Evolutionary conservation across 2,888 invertebrate genomes (phyloP).

Genomic region (Drosophila diplacantha): DNA sequence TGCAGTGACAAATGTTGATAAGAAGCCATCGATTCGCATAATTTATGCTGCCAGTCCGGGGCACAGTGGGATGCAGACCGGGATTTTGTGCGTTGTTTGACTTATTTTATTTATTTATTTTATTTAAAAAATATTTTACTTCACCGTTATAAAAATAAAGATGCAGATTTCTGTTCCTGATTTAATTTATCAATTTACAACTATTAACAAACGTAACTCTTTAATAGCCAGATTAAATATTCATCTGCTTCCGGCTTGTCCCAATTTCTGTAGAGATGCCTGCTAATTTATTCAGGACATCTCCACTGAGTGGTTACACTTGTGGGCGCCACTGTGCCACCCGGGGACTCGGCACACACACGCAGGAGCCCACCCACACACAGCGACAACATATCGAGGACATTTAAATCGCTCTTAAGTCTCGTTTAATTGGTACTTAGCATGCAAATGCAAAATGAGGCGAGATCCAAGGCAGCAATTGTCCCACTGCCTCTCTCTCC

Average conservation of each 20-base stretch:
- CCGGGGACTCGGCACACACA: not conserved
- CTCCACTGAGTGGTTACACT: not conserved
- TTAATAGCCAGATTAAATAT: not conserved
- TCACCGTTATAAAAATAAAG: no score
- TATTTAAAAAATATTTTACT: no score
- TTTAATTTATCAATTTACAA: not conserved
- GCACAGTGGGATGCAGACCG: slow-evolving; percentile 8
- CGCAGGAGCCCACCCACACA: slow-evolving; percentile 6
- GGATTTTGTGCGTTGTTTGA: not conserved
- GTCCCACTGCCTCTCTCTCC: slow-evolving; percentile 31
- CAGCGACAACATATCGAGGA: slow-evolving; percentile 54
- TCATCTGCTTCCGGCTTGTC: no score
- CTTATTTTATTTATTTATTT: no score
- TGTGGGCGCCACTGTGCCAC: slow-evolving; percentile 8
- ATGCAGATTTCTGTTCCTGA: no score
- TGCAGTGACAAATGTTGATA: slow-evolving; percentile 48
- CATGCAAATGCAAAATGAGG: slow-evolving; percentile 62
- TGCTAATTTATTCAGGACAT: slow-evolving; percentile 2
- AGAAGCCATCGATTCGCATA: slow-evolving; percentile 52
- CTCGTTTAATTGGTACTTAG: slow-evolving; percentile 63
- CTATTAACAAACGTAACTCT: not conserved
- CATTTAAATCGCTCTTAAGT: slow-evolving; percentile 63
- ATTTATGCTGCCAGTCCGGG: slow-evolving; percentile 40
- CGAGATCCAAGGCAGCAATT: slow-evolving; percentile 50
- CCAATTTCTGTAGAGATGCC: not conserved